A percentile compares a stretch with the other conserved stretches of the same genome.
phyloP scores from a whole-genome alignment of 2,888 invertebrate genomes.

The Adelphocoris suturalis region DNA sequence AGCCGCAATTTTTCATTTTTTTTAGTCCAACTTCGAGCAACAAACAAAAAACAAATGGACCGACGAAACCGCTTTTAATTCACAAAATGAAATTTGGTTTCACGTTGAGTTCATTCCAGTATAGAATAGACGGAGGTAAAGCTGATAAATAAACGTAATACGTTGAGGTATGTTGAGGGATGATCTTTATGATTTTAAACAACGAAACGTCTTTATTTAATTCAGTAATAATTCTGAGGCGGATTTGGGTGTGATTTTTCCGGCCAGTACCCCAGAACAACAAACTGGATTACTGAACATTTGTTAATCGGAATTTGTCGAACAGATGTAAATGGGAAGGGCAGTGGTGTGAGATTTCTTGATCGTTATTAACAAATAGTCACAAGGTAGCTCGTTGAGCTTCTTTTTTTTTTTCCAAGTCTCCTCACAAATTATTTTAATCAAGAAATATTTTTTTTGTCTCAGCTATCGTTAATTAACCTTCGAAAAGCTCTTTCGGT shows the following conservation, averaged over 20 bases:
- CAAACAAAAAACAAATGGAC: background rate
- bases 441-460: conserved; percentile 19
- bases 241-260: background rate
- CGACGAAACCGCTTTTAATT: background rate
- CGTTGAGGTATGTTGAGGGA: too few species aligned
- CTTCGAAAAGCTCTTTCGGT: conserved; percentile 63
- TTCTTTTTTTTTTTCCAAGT: background rate
- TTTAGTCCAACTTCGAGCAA: background rate
- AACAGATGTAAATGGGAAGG: background rate
- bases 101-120: background rate
- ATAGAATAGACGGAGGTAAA: background rate
- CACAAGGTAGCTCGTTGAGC: background rate
- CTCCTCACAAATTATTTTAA: background rate
- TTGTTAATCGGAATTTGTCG: background rate
- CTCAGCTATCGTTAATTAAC: conserved; percentile 11
- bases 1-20: background rate
- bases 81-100: background rate
- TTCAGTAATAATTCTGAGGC: background rate
- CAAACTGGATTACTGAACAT: background rate
- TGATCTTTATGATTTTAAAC: too few species aligned
- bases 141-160: too few species aligned
- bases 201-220: too few species aligned
- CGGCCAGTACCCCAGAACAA: background rate
- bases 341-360: background rate
- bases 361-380: background rate